Percentiles rank a stretch among this genome's conserved stretches.
Evolutionary conservation across 2,888 invertebrate genomes (phyloP).

Genomic region (Lacanobia oleracea): DNA sequence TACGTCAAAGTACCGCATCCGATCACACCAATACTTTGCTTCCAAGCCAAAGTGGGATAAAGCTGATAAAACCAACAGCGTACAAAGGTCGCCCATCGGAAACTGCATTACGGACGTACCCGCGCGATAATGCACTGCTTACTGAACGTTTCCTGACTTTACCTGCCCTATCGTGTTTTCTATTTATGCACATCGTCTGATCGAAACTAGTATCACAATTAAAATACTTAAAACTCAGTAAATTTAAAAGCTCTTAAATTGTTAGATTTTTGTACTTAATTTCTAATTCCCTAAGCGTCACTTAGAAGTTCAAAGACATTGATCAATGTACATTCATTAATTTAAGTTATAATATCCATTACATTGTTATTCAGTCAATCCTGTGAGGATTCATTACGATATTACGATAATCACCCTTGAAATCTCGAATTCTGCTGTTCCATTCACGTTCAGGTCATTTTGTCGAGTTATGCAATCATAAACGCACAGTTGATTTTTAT

Average conservation of each 20-base stretch:
- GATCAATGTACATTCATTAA: background rate
- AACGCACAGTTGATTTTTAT: too few relatives aligned
- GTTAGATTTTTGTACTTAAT: too few relatives aligned
- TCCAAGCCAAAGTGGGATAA: slow-evolving; percentile 27
- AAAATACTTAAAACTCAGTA: too few relatives aligned
- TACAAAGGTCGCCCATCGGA: slow-evolving; percentile 36
- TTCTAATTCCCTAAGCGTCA: background rate
- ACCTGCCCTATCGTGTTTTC: background rate
- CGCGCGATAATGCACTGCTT: slow-evolving; percentile 31
- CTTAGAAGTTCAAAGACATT: background rate
- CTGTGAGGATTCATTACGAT: background rate
- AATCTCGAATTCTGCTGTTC: too few relatives aligned
- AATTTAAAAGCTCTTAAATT: too few relatives aligned
- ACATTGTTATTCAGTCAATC: background rate
- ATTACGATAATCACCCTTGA: too few relatives aligned
- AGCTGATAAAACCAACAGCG: slow-evolving; percentile 43
- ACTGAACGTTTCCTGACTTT: slow-evolving; percentile 9
- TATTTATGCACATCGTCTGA: too few relatives aligned
- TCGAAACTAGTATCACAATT: too few relatives aligned
- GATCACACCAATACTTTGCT: background rate
- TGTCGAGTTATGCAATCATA: too few relatives aligned
- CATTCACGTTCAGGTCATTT: too few relatives aligned
- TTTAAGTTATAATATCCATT: background rate
- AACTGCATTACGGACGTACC: slow-evolving; percentile 31
- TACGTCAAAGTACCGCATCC: slow-evolving; percentile 29